Evolutionary conservation across 2,888 invertebrate species (phyloP).

Genomic region (Volucella inflata): DNA sequence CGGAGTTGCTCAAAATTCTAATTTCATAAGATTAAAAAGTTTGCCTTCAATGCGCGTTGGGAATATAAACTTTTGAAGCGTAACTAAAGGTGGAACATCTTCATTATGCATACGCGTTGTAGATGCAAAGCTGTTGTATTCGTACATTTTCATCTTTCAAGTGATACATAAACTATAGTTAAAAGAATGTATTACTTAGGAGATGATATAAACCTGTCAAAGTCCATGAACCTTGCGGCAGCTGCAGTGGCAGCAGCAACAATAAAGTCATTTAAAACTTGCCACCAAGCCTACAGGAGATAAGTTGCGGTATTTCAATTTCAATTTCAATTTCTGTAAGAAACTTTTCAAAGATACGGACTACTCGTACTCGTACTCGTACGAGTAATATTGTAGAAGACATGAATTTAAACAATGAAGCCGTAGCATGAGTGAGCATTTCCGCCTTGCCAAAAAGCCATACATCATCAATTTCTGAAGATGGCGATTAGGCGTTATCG

Average conservation of each 20-base stretch:
- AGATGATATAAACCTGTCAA: constrained; percentile 47
- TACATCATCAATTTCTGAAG: constrained; percentile 77
- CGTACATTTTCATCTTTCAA: constrained; percentile 41
- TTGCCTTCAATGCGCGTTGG: constrained; percentile 57
- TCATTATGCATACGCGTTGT: constrained; percentile 69
- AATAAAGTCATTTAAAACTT: constrained; percentile 73
- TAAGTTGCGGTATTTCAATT: constrained; percentile 73
- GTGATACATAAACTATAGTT: constrained; percentile 33
- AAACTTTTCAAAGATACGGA: constrained; percentile 69
- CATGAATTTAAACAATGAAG: constrained; percentile 51
- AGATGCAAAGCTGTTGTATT: constrained; percentile 31
- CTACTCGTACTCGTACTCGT: too few species aligned
- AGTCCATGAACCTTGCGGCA: constrained; percentile 65
- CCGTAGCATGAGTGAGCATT: constrained; percentile 43
- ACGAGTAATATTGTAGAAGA: constrained; percentile 6
- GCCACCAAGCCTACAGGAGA: constrained; percentile 60
- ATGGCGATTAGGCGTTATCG: constrained; percentile 77
- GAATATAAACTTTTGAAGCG: constrained; percentile 58
- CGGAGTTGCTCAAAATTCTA: constrained; percentile 47
- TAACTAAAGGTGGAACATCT: constrained; percentile 66
- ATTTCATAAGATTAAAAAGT: constrained; percentile 66
- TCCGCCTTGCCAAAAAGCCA: constrained; percentile 73
- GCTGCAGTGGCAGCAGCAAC: constrained; percentile 15
- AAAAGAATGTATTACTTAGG: constrained; percentile 10
- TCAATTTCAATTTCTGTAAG: constrained; percentile 65